Percentiles rank a stretch among this genome's conserved stretches.
Conservation (phyloP, 2,113 vertebrate species). For the Poicephalus meyeri region DNA sequence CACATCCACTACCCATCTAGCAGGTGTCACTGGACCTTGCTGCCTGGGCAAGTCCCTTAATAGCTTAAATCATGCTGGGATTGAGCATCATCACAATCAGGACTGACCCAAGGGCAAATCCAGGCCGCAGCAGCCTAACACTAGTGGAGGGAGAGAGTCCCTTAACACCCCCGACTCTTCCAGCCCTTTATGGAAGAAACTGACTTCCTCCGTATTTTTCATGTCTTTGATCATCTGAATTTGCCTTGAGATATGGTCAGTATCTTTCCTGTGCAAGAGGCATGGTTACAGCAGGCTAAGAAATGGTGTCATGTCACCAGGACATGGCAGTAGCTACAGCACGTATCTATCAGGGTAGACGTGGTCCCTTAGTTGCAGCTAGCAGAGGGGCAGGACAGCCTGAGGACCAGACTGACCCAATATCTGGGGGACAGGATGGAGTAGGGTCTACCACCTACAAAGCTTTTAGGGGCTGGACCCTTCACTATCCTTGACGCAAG, state of each 20-base stretch:
- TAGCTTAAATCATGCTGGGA: neutral
- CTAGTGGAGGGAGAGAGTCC: fast-evolving
- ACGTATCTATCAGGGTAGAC: neutral
- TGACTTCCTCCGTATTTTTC: neutral
- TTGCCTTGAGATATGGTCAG: neutral
- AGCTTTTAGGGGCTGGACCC: neutral
- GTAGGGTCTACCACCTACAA: neutral
- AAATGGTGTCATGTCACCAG: neutral
- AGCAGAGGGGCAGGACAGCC: neutral
- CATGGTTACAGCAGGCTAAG: neutral
- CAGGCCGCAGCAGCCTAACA: neutral
- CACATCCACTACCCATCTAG: neutral
- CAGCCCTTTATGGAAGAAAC: neutral
- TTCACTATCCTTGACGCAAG: neutral
- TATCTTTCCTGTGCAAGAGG: neutral
- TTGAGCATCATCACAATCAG: neutral
- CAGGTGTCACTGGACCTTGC: neutral
- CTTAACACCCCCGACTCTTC: neutral
- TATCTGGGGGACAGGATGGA: neutral
- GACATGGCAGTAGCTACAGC: neutral
- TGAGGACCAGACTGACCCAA: neutral
- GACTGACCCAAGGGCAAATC: neutral
- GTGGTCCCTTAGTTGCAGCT: neutral
- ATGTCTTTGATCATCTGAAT: neutral
- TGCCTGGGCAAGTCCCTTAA: neutral